phyloP scores from a whole-genome alignment of 2,113 vertebrate genomes.

The Rhipidura dahli region DNA sequence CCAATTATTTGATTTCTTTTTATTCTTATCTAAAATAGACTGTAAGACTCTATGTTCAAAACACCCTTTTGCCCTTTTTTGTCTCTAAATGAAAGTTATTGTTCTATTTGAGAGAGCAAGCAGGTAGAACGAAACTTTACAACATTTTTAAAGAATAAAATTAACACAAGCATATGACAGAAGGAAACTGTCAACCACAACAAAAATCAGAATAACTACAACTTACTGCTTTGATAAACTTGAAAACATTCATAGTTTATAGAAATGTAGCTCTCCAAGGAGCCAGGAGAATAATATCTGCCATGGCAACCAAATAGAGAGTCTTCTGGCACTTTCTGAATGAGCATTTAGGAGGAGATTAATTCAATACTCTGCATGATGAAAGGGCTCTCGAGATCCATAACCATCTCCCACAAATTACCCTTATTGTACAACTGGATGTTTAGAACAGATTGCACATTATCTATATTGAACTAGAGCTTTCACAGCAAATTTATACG shows the following conservation, averaged over 20 bases:
- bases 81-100: background rate
- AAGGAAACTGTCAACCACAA: background rate
- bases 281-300: slow-evolving; percentile 37
- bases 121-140: background rate
- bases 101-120: background rate
- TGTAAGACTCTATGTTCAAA: background rate
- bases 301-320: slow-evolving; percentile 55
- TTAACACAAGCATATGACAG: background rate
- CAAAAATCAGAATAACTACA: background rate
- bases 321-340: slow-evolving; percentile 52
- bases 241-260: slow-evolving; percentile 28
- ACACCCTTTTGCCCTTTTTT: background rate
- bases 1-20: background rate
- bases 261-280: slow-evolving; percentile 47
- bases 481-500: background rate
- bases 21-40: background rate
- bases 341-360: slow-evolving; percentile 52
- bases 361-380: slow-evolving; percentile 46
- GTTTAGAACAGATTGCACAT: slow-evolving; percentile 53
- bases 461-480: slow-evolving; percentile 27
- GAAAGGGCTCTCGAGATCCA: slow-evolving; percentile 62
- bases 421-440: slow-evolving; percentile 50
- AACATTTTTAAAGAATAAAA: background rate
- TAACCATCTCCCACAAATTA: slow-evolving; percentile 69
- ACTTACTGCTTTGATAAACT: slow-evolving; percentile 27